phyloP scores from a whole-genome alignment of 2,113 vertebrate genomes.

The Microtus montanus region DNA sequence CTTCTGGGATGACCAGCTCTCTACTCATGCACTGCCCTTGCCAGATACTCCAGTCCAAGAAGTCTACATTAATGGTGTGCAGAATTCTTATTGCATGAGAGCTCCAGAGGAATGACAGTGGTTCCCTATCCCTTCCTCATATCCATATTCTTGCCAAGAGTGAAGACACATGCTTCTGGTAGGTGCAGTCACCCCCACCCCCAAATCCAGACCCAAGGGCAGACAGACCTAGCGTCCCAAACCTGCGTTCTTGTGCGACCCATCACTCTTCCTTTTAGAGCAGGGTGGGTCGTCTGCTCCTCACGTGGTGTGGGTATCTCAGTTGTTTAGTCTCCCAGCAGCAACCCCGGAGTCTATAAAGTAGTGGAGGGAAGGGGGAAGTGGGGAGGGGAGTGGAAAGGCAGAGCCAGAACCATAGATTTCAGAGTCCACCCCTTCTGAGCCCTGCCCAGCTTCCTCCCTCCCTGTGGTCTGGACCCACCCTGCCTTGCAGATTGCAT shows the following conservation, averaged over 20 bases:
- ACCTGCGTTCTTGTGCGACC: background rate
- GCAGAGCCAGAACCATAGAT: background rate
- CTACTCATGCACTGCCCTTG: background rate
- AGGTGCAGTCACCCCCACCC: background rate
- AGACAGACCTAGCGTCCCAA: background rate
- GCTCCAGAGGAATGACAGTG: background rate
- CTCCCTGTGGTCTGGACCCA: slow-evolving; percentile 14
- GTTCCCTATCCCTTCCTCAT: background rate
- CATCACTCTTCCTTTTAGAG: background rate
- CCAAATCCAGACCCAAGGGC: background rate
- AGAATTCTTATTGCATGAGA: background rate
- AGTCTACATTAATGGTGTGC: background rate
- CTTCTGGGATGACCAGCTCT: slow-evolving; percentile 63
- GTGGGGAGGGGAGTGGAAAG: background rate
- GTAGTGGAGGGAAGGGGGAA: background rate
- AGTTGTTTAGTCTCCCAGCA: slow-evolving; percentile 9
- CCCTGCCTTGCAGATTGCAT: slow-evolving; percentile 60
- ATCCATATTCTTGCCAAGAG: background rate
- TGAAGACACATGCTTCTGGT: background rate
- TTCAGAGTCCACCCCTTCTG: background rate
- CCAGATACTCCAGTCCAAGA: background rate
- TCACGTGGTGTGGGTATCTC: background rate
- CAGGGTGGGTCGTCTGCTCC: background rate
- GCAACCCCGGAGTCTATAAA: background rate
- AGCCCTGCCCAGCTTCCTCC: slow-evolving; percentile 8